Base-by-base conservation (phyloP, 2,888 invertebrate species). In the Drosophila buzzatii region DNA sequence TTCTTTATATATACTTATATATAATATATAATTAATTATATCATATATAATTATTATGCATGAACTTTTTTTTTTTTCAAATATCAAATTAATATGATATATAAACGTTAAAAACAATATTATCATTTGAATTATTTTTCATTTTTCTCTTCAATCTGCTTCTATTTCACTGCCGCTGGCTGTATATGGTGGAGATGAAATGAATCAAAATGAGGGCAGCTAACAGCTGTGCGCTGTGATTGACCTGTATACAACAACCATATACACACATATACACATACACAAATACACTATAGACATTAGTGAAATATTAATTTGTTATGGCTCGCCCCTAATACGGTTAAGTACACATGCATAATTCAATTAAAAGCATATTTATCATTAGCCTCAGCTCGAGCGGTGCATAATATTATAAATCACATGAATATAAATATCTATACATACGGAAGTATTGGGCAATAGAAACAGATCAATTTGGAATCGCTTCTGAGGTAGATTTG, bases 331-430 rank as follows among this genome's bases (percentile, higher is more conserved):
- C 61, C 61, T 67, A 67, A 73, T 79, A 70, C 53, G 44, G 37
- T 16, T 55, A 23, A 39, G 57, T 51, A 70, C 41, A 70, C 35
- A 52, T 53, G 41, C 56, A 66, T 79, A 67, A 67, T 79, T 77
- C 35, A 77, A 77, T 77, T 77, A 70, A 56, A 79, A 76, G 56
- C 47, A 62, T 49, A 79, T 77, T 71, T 55, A 75, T 77, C 80
- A 76, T 52, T 18, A 51, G 10, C 51, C 33, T 18, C 31, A 56
- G 12, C 23, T 4, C 49, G 33, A 18, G 20, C 23, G n/a, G 20
- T 55, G 33, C 53, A 64, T 56, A 49, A 79, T 77, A 64, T 56
- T 45, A 79, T 77, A 58, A 77, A 71, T 75, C 76, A 18, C 16
- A 44, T 8, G 41, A 6, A 20, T 6, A 20, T 31, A 20, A 1